Conservation (phyloP, 2,888 invertebrate genomes). For the Polymixis flavicincta region DNA sequence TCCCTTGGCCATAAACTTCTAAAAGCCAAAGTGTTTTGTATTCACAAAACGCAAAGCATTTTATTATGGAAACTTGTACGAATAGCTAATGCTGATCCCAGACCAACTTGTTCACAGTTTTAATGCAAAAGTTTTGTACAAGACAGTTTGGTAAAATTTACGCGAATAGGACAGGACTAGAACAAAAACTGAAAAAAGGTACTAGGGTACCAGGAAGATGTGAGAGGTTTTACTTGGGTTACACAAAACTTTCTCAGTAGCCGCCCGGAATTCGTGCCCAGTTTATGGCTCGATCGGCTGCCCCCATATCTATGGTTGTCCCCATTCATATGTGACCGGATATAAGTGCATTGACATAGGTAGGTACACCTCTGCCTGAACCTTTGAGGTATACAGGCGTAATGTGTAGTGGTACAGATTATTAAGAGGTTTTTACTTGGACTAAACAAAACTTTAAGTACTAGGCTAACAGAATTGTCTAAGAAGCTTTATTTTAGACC, state of each 20-base stretch:
- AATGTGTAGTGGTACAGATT: background rate
- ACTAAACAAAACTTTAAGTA: constrained; percentile 11
- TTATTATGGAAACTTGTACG: constrained; percentile 47
- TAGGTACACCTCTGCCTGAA: background rate
- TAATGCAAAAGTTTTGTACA: constrained; percentile 47
- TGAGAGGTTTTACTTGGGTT: background rate
- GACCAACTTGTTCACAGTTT: constrained; percentile 32
- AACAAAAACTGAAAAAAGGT: constrained; percentile 5
- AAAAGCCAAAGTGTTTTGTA: constrained; percentile 54
- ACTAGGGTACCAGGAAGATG: constrained; percentile 24
- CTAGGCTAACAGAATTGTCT: constrained; percentile 18
- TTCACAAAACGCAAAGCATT: constrained; percentile 59
- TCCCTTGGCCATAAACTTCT: constrained; percentile 24
- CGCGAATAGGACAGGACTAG: constrained; percentile 3
- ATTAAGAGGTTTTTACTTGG: background rate
- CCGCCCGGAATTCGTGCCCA: background rate
- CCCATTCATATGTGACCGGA: background rate
- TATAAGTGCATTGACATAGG: background rate
- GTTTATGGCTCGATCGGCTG: background rate
- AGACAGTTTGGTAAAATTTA: constrained; percentile 30
- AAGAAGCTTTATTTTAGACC: background rate
- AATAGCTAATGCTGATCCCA: constrained; percentile 42
- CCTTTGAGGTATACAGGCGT: background rate
- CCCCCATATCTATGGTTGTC: no score
- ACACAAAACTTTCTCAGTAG: background rate